Conservation (phyloP, 2,113 vertebrate species). For the Phyllopteryx taeniolatus region DNA sequence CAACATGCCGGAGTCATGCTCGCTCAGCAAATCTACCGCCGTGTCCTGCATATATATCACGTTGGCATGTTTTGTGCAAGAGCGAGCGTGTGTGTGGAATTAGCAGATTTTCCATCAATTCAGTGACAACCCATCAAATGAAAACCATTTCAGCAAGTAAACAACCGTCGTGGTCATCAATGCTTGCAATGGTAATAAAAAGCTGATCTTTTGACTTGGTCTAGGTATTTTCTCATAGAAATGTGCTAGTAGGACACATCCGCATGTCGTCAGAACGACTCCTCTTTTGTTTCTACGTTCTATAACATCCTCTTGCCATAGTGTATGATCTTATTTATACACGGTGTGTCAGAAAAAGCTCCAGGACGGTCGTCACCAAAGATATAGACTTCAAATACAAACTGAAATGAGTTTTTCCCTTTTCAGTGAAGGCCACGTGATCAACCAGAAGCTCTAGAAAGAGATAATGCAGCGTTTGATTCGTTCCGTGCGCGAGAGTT, state of each 20-base stretch:
- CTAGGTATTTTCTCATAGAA: neutral
- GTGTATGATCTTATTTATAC: neutral
- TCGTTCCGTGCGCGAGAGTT: neutral
- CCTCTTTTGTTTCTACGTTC: neutral
- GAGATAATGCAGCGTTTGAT: no score
- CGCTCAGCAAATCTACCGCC: slow-evolving; percentile 57
- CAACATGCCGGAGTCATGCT: slow-evolving; percentile 53
- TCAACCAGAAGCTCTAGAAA: no score
- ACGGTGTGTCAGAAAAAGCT: neutral
- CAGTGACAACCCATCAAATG: slow-evolving; percentile 12
- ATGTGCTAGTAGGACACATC: no score
- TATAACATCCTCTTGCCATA: neutral
- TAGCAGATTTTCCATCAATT: slow-evolving; percentile 37
- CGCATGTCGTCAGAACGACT: neutral
- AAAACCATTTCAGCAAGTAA: slow-evolving; percentile 29
- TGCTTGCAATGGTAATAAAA: slow-evolving; percentile 3
- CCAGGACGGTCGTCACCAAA: neutral
- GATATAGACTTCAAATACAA: neutral
- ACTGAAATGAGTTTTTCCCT: neutral
- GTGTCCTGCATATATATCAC: slow-evolving; percentile 42
- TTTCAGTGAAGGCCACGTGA: neutral
- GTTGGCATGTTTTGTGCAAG: slow-evolving; percentile 17
- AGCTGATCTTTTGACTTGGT: slow-evolving; percentile 1
- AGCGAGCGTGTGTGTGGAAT: slow-evolving; percentile 11
- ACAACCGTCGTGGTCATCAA: slow-evolving; percentile 19